Evolutionary conservation across 2,888 invertebrate species (phyloP).

Genomic region (Euplagia quadripunctaria): DNA sequence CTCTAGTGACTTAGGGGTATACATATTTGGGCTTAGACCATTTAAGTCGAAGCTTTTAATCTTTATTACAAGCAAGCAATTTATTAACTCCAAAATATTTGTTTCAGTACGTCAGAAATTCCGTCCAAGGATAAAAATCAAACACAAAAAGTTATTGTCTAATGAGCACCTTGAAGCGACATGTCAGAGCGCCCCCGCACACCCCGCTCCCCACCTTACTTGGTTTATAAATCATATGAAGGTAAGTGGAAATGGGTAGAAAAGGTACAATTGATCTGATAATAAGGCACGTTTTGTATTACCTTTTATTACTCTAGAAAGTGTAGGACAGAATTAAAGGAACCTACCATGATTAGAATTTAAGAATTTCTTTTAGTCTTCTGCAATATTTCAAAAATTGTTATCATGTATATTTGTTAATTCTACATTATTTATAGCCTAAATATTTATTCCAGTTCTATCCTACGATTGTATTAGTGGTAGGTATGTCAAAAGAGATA

Average conservation of each 20-base stretch:
- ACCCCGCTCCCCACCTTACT: conserved; percentile 92
- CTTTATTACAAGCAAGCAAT: not conserved
- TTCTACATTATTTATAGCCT: too few species aligned
- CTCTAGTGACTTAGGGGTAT: too few species aligned
- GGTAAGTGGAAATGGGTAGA: conserved; percentile 74
- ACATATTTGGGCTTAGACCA: too few species aligned
- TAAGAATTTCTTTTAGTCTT: not conserved
- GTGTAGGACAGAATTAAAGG: conserved; percentile 19
- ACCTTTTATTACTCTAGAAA: conserved; percentile 31
- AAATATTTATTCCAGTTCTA: too few species aligned
- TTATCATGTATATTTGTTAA: not conserved
- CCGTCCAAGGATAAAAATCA: conserved; percentile 91
- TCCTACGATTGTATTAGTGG: too few species aligned
- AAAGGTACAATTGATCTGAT: conserved; percentile 4
- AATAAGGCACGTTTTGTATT: conserved; percentile 55
- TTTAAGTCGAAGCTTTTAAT: too few species aligned
- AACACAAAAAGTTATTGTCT: conserved; percentile 89
- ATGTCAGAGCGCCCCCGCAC: conserved; percentile 91
- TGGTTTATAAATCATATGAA: conserved; percentile 93
- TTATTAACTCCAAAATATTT: not conserved
- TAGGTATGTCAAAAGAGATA: too few species aligned
- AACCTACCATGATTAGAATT: not conserved
- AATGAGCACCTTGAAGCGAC: conserved; percentile 91
- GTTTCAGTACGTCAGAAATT: conserved; percentile 89
- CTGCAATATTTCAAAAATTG: not conserved